These are phyloP conservation scores for Tauraco erythrolophus DNA, from an alignment of 2,113 vertebrate genomes.

Conservation along the genomic window DNA sequence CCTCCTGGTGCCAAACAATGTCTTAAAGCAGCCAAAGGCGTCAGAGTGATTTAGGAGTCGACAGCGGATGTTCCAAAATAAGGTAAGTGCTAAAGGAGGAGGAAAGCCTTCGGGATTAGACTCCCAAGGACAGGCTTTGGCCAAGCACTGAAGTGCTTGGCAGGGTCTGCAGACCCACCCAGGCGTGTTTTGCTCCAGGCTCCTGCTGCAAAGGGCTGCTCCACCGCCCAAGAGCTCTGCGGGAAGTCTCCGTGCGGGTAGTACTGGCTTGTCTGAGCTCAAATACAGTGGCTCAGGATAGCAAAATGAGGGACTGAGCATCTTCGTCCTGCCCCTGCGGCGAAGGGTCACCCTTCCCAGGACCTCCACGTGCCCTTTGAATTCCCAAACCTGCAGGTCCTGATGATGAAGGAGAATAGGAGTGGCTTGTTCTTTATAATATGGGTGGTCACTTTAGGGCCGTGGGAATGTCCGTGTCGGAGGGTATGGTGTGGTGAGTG, in stretches of 20 bases:
- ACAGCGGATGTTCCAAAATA: background rate
- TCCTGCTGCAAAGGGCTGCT: background rate
- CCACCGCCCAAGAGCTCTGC: background rate
- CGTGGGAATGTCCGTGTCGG: rapidly evolving
- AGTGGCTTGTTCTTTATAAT: background rate
- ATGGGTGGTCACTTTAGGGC: background rate
- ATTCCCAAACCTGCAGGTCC: background rate
- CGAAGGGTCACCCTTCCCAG: background rate
- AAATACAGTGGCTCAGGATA: background rate
- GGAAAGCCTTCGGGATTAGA: background rate
- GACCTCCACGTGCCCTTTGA: background rate
- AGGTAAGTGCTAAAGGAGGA: background rate
- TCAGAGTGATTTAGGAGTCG: background rate
- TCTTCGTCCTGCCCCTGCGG: background rate
- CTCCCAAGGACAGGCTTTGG: background rate
- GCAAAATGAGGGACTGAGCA: background rate
- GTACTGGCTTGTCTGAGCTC: background rate
- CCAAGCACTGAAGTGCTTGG: background rate
- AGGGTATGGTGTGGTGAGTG: background rate
- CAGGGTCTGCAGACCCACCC: background rate
- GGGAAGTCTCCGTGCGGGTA: rapidly evolving
- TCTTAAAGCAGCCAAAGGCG: background rate
- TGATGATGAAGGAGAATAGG: background rate
- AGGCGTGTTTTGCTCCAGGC: background rate
- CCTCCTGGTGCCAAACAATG: background rate